Evolutionary conservation across 2,113 vertebrate species (phyloP).

Genomic region (Ivindomyrus marchei): DNA sequence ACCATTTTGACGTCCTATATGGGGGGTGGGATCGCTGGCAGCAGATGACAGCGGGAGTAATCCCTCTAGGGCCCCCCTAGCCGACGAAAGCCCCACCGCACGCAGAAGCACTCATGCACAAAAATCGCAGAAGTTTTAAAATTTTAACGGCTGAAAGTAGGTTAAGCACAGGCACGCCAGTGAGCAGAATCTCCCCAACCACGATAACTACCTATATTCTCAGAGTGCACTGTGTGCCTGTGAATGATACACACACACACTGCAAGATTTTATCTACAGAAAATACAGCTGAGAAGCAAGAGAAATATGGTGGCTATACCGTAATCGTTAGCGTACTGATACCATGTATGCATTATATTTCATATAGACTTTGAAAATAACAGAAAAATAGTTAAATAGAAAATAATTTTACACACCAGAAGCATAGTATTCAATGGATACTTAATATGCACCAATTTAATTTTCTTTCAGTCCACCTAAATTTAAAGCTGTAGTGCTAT

Average conservation of each 20-base stretch:
- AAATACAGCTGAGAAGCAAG: neutral
- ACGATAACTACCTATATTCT: slow-evolving; percentile 34
- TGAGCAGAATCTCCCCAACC: slow-evolving; percentile 36
- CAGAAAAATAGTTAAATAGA: neutral
- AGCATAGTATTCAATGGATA: neutral
- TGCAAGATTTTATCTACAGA: neutral
- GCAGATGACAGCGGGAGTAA: neutral
- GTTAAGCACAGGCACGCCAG: slow-evolving; percentile 39
- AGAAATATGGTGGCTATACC: neutral
- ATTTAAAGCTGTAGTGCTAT: neutral
- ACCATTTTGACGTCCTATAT: neutral
- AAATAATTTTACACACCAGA: neutral
- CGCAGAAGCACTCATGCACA: neutral
- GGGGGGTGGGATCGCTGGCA: neutral
- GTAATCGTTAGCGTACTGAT: neutral
- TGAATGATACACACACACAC: neutral
- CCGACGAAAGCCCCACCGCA: neutral
- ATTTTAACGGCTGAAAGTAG: slow-evolving; percentile 28
- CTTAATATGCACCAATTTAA: neutral
- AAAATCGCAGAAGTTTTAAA: slow-evolving; percentile 7
- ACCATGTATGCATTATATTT: neutral
- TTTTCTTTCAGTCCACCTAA: neutral
- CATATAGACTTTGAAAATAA: neutral
- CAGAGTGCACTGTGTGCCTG: neutral
- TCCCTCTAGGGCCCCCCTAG: neutral